These are phyloP conservation scores for Oceanodroma leucorhoa DNA, from an alignment of 2,797 vertebrate genomes.

Conservation along the genomic window DNA sequence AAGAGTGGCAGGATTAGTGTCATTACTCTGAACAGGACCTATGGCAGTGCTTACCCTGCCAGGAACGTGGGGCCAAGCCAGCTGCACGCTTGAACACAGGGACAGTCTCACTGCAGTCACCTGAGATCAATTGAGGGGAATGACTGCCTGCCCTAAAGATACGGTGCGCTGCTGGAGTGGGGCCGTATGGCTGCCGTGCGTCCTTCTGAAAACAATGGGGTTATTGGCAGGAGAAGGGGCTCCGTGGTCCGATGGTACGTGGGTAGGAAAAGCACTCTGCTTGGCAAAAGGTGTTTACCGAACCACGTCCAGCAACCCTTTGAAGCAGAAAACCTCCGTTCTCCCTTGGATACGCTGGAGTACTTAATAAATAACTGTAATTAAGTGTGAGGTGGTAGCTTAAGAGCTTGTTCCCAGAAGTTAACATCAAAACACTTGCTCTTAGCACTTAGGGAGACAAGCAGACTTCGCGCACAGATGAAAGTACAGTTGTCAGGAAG, in stretches of 20 bases:
- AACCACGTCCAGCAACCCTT: not conserved
- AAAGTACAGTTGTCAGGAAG: not conserved
- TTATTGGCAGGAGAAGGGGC: not conserved
- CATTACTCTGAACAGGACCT: not conserved
- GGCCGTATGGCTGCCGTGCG: accelerated
- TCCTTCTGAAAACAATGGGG: not conserved
- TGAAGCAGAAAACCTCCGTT: conserved; percentile 10
- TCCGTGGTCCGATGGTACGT: accelerated
- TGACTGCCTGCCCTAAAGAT: not conserved
- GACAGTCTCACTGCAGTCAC: not conserved
- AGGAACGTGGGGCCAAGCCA: not conserved
- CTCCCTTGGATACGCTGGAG: conserved; percentile 3
- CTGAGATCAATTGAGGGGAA: not conserved
- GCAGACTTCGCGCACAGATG: not conserved
- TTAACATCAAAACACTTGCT: conserved; percentile 65
- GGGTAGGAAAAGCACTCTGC: not conserved
- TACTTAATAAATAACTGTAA: conserved; percentile 56
- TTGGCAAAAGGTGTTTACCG: not conserved
- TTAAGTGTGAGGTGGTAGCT: conserved; percentile 50
- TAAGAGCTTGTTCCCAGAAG: conserved; percentile 49
- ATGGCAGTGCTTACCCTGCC: not conserved
- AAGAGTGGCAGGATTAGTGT: not conserved
- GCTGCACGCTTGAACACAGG: not conserved
- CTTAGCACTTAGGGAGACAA: conserved; percentile 37
- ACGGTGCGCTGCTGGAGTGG: not conserved